Evolutionary conservation across 1,140 invertebrate species (phyloP), one percentile per base, ranked within the genome.

Genomic region (Cydia fagiglandana): DNA sequence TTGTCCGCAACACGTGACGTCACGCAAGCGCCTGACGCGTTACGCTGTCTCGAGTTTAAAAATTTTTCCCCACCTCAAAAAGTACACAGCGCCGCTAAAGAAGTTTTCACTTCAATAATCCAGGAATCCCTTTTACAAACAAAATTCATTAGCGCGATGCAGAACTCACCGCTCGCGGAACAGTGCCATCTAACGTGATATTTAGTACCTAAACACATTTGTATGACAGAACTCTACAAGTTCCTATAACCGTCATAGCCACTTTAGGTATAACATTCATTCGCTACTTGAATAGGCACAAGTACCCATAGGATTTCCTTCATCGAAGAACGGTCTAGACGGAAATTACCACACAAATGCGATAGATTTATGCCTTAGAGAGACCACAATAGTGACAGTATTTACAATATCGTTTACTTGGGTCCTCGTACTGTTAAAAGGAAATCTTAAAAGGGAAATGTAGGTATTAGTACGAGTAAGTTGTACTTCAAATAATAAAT

Each of bases 331-430:
- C 17, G 9, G 9, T 61, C 56, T 3, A 3, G 20, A 61, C 56
- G 56, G 56, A 61, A 61, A 24, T 61, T 61, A 61, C 17, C 56
- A n/a, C 56, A 61, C 56, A 61, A 61, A 61, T 61, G 20, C 17
- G 56, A 17, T 17, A 61, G 20, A 61, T 61, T 61, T 61, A 61
- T 61, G 20, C 20, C 56, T 61, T 61, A 24, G 56, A 61, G 20
- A 61, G 20, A 61, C 56, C 56, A 61, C 20, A 61, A 61, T 61
- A 61, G 20, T 61, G 20, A 61, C 56, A 24, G 56, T n/a, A n/a
- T 61, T 61, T 17, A 53, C 4, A 17, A n/a, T 61, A 20, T 61
- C 9, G 9, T 15, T 7, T 56, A 24, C 53, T 17, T 17, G 0
- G n/a, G 6, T 56, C 5, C 5, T 61, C 56, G 17, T 61, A 61